These are phyloP conservation scores for Nemotelus pantherinus DNA, from an alignment of 2,888 invertebrate genomes.

Conservation along the genomic window DNA sequence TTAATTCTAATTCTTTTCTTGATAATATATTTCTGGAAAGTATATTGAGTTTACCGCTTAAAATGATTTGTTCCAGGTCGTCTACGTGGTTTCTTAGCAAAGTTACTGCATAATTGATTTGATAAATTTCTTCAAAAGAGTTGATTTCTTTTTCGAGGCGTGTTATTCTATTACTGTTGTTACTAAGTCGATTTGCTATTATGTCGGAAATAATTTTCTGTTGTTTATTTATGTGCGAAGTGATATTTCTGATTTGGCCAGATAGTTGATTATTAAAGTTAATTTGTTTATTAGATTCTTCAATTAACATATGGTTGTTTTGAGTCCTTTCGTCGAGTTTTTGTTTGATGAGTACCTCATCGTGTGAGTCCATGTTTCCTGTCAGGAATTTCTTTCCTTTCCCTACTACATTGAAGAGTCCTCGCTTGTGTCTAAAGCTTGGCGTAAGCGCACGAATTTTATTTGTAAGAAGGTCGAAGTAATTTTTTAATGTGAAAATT, in stretches of 20 bases:
- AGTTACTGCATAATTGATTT: slow-evolving; percentile 43
- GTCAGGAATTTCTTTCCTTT: background rate
- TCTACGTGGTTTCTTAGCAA: slow-evolving; percentile 36
- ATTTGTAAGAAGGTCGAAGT: background rate
- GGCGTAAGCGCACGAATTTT: background rate
- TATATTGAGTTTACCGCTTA: slow-evolving; percentile 25
- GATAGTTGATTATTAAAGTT: background rate
- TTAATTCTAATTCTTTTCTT: slow-evolving; percentile 19
- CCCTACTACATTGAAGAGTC: background rate
- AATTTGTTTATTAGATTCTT: background rate
- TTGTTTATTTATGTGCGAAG: background rate
- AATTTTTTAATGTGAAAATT: background rate
- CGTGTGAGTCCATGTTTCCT: background rate
- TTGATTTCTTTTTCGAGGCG: slow-evolving; percentile 43
- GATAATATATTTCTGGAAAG: slow-evolving; percentile 40
- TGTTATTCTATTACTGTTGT: background rate
- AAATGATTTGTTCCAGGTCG: slow-evolving; percentile 40
- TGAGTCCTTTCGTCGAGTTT: background rate
- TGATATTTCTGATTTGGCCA: background rate
- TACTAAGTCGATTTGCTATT: background rate
- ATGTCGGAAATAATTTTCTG: background rate
- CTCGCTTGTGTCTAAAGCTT: background rate
- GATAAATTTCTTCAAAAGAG: slow-evolving; percentile 40
- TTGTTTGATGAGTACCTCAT: background rate
- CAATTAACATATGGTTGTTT: background rate